Conservation (phyloP, 1,140 invertebrate species). For the Drosophila tsacasi region DNA sequence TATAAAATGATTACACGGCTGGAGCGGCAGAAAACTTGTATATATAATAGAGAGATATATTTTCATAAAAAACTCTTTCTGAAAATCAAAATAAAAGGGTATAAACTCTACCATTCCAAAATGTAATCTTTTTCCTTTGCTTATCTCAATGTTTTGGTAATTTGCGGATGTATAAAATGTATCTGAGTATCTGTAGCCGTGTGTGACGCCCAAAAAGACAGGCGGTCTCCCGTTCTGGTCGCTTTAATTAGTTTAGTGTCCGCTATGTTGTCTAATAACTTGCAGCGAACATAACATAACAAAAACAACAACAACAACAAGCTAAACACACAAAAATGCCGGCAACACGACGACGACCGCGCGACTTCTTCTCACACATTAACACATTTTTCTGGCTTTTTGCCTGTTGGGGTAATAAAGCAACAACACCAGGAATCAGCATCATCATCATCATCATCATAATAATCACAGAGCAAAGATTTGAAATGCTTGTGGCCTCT, state of each 20-base stretch:
- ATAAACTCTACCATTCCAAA: neutral
- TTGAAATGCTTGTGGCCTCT: conserved; percentile 42
- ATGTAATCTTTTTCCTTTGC: neutral
- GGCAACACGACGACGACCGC: conserved; percentile 23
- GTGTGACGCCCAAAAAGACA: conserved; percentile 42
- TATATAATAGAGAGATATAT: too few species aligned
- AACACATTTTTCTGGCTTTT: conserved; percentile 70
- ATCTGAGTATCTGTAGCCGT: conserved; percentile 34
- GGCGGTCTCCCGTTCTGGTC: conserved; percentile 49
- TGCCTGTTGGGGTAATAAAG: conserved; percentile 38
- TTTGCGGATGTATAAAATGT: conserved; percentile 11
- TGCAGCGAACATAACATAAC: conserved; percentile 38
- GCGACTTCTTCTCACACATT: conserved; percentile 75
- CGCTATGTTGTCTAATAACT: conserved; percentile 63
- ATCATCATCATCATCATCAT: conserved; percentile 52
- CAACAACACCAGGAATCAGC: conserved; percentile 32
- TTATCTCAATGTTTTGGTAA: neutral
- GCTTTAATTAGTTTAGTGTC: conserved; percentile 78
- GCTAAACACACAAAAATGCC: conserved; percentile 33
- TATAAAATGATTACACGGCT: too few species aligned
- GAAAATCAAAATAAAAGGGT: neutral
- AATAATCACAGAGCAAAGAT: conserved; percentile 63
- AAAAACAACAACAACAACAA: conserved; percentile 30
- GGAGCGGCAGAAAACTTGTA: too few species aligned
- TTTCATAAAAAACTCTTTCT: neutral